These are phyloP conservation scores for Oncorhynchus kisutch DNA, from an alignment of 2,113 vertebrate genomes.

Conservation along the genomic window DNA sequence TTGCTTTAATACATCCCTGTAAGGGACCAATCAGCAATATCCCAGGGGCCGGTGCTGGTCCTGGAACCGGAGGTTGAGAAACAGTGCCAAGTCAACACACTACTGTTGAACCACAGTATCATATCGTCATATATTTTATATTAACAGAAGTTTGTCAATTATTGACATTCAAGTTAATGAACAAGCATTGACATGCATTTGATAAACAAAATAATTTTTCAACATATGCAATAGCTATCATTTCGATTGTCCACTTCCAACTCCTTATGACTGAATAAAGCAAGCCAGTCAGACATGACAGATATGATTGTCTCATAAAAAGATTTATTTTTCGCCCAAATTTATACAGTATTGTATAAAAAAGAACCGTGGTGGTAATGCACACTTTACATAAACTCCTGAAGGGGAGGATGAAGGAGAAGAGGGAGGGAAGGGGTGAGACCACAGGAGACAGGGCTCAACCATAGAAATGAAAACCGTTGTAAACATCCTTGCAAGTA, in stretches of 20 bases:
- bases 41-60: no score
- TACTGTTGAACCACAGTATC: no score
- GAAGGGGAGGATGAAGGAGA: slow-evolving; percentile 65
- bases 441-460: slow-evolving; percentile 74
- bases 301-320: slow-evolving; percentile 96
- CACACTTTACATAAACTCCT: slow-evolving; percentile 91
- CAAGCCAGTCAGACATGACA: slow-evolving; percentile 60
- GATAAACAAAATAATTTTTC: no score
- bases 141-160: no score
- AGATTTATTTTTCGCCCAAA: slow-evolving; percentile 97
- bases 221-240: no score
- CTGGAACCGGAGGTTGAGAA: no score
- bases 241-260: no score
- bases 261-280: slow-evolving; percentile 26
- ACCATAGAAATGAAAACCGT: slow-evolving; percentile 80
- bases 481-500: slow-evolving; percentile 84
- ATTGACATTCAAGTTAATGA: no score
- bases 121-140: no score
- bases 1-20: background rate
- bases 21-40: no score
- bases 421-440: slow-evolving; percentile 19
- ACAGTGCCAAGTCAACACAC: no score
- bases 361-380: slow-evolving; percentile 89
- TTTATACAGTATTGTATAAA: slow-evolving; percentile 96
- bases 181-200: no score